phyloP scores from a whole-genome alignment of 2,113 vertebrate genomes.

The Arenaria interpres region DNA sequence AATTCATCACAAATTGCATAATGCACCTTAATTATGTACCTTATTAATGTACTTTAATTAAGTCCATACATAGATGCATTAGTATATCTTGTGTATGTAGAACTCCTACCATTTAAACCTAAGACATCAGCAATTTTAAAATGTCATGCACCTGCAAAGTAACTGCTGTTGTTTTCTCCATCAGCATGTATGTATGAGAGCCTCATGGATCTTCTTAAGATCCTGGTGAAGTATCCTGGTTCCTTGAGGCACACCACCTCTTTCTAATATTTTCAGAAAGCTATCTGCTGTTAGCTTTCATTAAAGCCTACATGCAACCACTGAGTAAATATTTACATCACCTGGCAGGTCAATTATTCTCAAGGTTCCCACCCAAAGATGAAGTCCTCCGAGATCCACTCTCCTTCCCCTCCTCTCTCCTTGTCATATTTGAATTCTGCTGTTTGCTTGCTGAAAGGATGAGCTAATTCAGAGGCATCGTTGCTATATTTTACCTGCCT shows the following conservation, averaged over 20 bases:
- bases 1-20: neutral
- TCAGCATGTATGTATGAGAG: neutral
- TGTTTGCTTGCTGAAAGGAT: neutral
- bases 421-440: neutral
- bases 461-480: neutral
- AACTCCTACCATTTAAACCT: neutral
- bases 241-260: neutral
- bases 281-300: neutral
- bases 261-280: neutral
- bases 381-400: neutral
- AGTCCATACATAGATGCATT: neutral
- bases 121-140: neutral
- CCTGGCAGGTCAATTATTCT: neutral
- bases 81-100: neutral
- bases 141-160: neutral
- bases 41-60: neutral
- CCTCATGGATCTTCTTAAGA: neutral
- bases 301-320: neutral
- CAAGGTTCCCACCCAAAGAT: neutral
- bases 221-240: neutral
- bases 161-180: neutral
- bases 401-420: neutral
- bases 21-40: neutral
- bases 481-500: neutral
- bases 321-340: neutral